Percentiles rank a stretch among this genome's conserved stretches.
phyloP scores from a whole-genome alignment of 2,888 invertebrate genomes.

The Drosophila neotestacea region DNA sequence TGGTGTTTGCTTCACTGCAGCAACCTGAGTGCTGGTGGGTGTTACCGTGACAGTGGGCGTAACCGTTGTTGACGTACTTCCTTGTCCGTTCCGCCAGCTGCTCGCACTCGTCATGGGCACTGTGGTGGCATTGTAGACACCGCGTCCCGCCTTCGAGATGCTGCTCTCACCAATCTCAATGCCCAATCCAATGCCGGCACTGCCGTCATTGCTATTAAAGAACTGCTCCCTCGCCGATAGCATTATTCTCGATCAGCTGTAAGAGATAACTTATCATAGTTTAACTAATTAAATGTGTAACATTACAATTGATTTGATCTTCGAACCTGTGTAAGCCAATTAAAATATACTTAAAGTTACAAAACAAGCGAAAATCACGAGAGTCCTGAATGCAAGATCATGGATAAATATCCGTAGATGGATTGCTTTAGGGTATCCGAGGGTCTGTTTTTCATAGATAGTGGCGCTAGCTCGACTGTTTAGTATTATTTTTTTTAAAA shows the following conservation, averaged over 20 bases:
- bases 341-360: too few species aligned
- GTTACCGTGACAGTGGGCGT: constrained; percentile 12
- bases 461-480: too few species aligned
- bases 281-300: too few species aligned
- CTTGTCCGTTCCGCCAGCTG: constrained; percentile 57
- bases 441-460: too few species aligned
- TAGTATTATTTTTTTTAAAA: too few species aligned
- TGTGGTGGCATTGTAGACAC: constrained; percentile 79
- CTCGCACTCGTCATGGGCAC: constrained; percentile 65
- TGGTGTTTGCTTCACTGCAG: constrained; percentile 28
- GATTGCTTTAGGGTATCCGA: too few species aligned
- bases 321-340: too few species aligned
- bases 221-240: constrained; percentile 79
- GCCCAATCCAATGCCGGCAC: constrained; percentile 71
- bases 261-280: constrained; percentile 3
- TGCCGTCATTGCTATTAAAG: constrained; percentile 60
- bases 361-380: too few species aligned
- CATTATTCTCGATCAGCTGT: constrained; percentile 66
- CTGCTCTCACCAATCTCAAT: constrained; percentile 70
- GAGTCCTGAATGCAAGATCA: too few species aligned
- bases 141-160: constrained; percentile 48
- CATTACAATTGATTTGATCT: too few species aligned
- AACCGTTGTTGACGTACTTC: constrained; percentile 29
- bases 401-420: too few species aligned
- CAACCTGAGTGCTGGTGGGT: constrained; percentile 6